A percentile compares a stretch with the other conserved stretches of the same genome.
These are phyloP conservation scores for Chironomus tentans DNA, from an alignment of 2,888 invertebrate genomes.

Conservation along the genomic window DNA sequence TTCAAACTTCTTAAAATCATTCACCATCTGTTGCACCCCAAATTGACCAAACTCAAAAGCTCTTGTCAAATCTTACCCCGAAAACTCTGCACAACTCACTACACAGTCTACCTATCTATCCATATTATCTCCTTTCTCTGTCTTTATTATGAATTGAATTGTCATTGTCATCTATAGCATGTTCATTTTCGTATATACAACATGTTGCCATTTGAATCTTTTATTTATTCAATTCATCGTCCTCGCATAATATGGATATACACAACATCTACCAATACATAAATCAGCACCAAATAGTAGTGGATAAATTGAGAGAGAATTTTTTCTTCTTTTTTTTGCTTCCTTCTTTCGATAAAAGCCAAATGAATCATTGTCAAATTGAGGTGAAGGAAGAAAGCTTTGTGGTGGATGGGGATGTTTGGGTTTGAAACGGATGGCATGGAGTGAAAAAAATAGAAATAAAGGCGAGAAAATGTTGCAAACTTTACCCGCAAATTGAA, in stretches of 20 bases:
- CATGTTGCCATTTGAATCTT: slow-evolving; percentile 2
- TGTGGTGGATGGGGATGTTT: no score
- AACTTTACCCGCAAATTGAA: background rate
- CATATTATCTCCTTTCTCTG: no score
- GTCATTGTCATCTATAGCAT: background rate
- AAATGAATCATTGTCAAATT: slow-evolving; percentile 26
- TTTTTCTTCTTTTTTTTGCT: background rate
- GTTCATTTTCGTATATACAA: background rate
- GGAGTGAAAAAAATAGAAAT: no score
- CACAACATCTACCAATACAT: background rate
- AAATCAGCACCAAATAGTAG: background rate
- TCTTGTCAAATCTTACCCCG: no score
- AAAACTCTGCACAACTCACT: no score
- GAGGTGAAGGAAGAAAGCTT: background rate
- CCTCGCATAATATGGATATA: background rate
- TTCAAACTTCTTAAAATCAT: no score
- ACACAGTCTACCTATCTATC: no score
- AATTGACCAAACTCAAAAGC: no score
- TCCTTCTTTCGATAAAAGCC: slow-evolving; percentile 1
- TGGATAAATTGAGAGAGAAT: background rate
- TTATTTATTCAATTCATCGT: background rate
- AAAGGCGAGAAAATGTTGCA: background rate
- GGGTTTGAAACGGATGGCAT: no score
- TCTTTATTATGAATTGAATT: background rate
- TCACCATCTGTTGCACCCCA: no score